A percentile compares a stretch with the other conserved stretches of the same genome.
Evolutionary conservation across 2,888 invertebrate genomes (phyloP).

Genomic region (Lissonota sp.): DNA sequence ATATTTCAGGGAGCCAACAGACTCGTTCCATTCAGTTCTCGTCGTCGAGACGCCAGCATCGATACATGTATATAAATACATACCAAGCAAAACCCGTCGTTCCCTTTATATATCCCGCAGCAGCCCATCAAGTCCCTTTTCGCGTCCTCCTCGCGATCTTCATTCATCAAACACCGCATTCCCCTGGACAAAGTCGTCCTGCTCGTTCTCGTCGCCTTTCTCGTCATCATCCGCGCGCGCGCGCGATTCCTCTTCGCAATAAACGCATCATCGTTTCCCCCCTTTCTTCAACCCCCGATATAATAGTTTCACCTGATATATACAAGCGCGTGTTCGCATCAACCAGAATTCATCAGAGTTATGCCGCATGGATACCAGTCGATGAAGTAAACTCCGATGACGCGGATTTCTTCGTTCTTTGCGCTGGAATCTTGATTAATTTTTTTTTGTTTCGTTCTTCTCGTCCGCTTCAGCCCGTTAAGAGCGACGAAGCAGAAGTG

Average conservation of each 20-base stretch:
- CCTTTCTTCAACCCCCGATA: background rate
- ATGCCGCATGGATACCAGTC: constrained; percentile 50
- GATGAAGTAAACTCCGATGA: constrained; percentile 38
- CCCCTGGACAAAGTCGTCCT: constrained; percentile 59
- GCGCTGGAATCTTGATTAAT: constrained; percentile 49
- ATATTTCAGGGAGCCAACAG: background rate
- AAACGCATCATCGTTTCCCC: constrained; percentile 29
- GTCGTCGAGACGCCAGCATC: constrained; percentile 51
- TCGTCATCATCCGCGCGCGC: constrained; percentile 35
- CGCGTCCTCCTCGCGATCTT: constrained; percentile 71
- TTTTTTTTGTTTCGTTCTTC: constrained; percentile 15
- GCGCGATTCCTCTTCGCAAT: constrained; percentile 35
- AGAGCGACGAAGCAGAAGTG: background rate
- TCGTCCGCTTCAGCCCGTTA: background rate
- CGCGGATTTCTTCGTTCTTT: constrained; percentile 68
- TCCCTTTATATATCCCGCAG: constrained; percentile 48
- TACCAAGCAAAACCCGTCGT: constrained; percentile 55
- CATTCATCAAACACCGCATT: constrained; percentile 78
- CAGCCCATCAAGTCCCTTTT: constrained; percentile 68
- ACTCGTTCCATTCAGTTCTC: constrained; percentile 58
- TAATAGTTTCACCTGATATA: constrained; percentile 49
- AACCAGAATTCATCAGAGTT: constrained; percentile 62
- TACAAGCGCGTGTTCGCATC: constrained; percentile 45
- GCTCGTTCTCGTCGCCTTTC: constrained; percentile 52
- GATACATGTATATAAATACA: background rate